Evolutionary conservation across 2,888 invertebrate genomes (phyloP), one percentile per base, ranked within the genome.

Genomic region (Sphinx pinastri): DNA sequence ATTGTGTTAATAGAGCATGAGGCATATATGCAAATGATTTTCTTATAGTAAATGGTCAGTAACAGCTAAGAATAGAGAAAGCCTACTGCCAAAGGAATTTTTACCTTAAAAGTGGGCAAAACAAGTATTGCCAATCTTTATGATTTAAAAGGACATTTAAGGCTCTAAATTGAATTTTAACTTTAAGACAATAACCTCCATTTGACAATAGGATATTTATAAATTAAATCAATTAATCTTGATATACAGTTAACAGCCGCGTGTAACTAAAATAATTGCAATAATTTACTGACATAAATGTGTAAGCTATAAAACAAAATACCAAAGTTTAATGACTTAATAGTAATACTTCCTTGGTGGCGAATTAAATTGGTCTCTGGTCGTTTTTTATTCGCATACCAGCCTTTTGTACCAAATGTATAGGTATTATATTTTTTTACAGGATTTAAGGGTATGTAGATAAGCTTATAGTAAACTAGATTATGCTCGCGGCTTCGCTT

Each of bases 321-420:
- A 49, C 63, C 63, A 63, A 63, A 63, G 49, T 63, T 63, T 49
- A 63, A 63, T 63, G 49, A 63, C 63, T 63, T 63, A 63, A 63
- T 63, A 63, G 63, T 63, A 63, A 63, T 63, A 63, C 63, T 63
- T 63, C 63, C 63, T 63, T 49, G 16, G 19, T 63, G 38, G 38
- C 11, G n/a, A 63, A 12, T 63, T 63, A 19, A 63, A 63, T 63
- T 49, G 49, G 49, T 49, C 63, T 16, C 13, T 13, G 19, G 16
- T 13, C 5, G 13, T 19, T 63, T 63, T 63, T 63, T 63, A 19
- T 13, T 63, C 49, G 19, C 63, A 49, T 63, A 63, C 63, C 63
- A 19, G 49, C 3, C 63, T 63, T 63, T 63, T 49, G 63, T 63
- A 63, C 12, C 16, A 3, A 45, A 12, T 11, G 14, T 19, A 12